These are phyloP conservation scores for Scelioninae gen. 1 DNA, from an alignment of 2,888 invertebrate genomes.

Conservation along the genomic window DNA sequence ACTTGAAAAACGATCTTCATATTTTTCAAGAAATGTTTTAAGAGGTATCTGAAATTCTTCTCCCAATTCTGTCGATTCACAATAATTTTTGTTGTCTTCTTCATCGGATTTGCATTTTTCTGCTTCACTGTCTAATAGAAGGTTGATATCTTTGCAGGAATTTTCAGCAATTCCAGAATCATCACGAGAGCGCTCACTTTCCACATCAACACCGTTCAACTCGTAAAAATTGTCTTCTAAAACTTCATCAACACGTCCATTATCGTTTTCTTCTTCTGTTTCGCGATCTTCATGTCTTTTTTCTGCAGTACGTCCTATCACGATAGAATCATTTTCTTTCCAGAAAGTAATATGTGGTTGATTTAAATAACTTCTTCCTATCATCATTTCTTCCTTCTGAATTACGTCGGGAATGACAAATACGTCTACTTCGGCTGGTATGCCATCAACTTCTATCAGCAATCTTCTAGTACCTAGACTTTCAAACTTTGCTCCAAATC, in stretches of 20 bases:
- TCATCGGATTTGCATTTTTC: not conserved
- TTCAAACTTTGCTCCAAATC: constrained; percentile 13
- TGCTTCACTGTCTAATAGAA: not conserved
- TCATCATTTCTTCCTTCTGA: constrained; percentile 16
- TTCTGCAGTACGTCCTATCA: not conserved
- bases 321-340: not conserved
- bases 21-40: not conserved
- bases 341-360: constrained; percentile 12
- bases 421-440: constrained; percentile 22
- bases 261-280: not conserved
- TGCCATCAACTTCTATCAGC: not conserved
- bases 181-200: not conserved
- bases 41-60: not conserved
- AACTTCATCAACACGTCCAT: not conserved
- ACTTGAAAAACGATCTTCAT: not conserved
- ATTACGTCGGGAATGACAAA: constrained; percentile 6
- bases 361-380: constrained; percentile 14
- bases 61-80: not conserved
- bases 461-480: constrained; percentile 7
- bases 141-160: not conserved
- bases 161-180: not conserved
- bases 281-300: not conserved
- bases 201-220: not conserved
- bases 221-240: not conserved
- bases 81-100: not conserved